These are phyloP conservation scores for Odontophorus gujanensis DNA, from an alignment of 2,113 vertebrate species.

Conservation along the genomic window DNA sequence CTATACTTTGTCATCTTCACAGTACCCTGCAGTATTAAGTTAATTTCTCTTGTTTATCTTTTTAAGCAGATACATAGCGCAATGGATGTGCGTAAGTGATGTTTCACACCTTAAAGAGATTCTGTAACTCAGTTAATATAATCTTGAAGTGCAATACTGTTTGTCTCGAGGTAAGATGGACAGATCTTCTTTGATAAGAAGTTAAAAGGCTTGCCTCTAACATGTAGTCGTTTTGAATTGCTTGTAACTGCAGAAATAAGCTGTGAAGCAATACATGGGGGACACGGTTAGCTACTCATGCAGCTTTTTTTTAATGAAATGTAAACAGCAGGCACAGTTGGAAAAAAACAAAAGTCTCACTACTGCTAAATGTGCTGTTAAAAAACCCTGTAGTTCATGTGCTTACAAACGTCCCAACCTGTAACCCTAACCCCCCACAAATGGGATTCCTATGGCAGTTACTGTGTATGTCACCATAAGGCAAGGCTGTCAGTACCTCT, in stretches of 20 bases:
- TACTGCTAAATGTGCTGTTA: conserved; percentile 40
- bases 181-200: conserved; percentile 66
- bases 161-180: conserved; percentile 71
- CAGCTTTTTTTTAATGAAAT: conserved; percentile 34
- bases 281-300: conserved; percentile 45
- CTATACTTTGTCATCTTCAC: conserved; percentile 68
- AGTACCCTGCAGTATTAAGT: conserved; percentile 76
- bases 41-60: conserved; percentile 78
- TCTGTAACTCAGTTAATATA: conserved; percentile 73
- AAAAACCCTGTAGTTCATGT: conserved; percentile 14
- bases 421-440: not conserved
- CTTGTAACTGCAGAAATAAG: conserved; percentile 76
- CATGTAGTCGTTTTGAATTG: conserved; percentile 68
- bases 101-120: conserved; percentile 70
- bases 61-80: conserved; percentile 69
- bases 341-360: conserved; percentile 56
- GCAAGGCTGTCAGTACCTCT: conserved; percentile 45
- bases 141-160: conserved; percentile 82
- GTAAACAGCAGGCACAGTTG: conserved; percentile 4
- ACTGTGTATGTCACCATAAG: accelerated
- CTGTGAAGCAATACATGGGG: conserved; percentile 67
- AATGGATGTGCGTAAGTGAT: conserved; percentile 65
- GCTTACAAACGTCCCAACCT: not conserved
- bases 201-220: conserved; percentile 62
- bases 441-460: not conserved